A percentile compares a stretch with the other conserved stretches of the same genome.
Conservation (phyloP, 92 coral and sea anemone genomes). For the Hydrozoanthus gracilis region DNA sequence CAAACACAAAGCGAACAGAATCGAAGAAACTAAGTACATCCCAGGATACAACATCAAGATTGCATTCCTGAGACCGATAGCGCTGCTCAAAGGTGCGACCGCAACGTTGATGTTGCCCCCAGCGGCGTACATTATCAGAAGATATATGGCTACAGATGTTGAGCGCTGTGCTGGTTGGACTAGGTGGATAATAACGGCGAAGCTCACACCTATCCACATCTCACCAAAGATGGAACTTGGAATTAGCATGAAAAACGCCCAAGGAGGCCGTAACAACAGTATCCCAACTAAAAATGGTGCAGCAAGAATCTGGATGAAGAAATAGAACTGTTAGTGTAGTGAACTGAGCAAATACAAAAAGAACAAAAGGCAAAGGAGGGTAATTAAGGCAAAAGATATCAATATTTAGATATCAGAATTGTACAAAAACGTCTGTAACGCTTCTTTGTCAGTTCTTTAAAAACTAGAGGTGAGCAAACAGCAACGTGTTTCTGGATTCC, state of each 20-base stretch:
- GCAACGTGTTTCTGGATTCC: too few species aligned
- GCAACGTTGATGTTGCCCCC: slow-evolving; percentile 40
- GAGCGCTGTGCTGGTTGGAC: slow-evolving; percentile 26
- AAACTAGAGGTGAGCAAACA: too few species aligned
- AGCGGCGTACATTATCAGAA: slow-evolving; percentile 28
- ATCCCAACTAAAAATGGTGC: slow-evolving; percentile 9
- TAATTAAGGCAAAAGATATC: too few species aligned
- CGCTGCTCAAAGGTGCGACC: slow-evolving; percentile 19
- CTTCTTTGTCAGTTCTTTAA: too few species aligned
- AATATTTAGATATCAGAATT: too few species aligned
- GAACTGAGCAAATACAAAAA: too few species aligned
- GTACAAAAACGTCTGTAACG: too few species aligned
- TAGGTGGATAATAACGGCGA: slow-evolving; percentile 17
- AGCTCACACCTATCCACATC: slow-evolving; percentile 39
- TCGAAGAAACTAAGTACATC: slow-evolving; percentile 6
- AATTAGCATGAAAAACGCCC: slow-evolving; percentile 24
- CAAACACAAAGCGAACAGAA: slow-evolving; percentile 11
- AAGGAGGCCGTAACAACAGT: slow-evolving; percentile 21
- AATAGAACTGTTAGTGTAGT: too few species aligned
- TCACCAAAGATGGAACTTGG: slow-evolving; percentile 16
- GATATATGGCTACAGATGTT: slow-evolving; percentile 23
- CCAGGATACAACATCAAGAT: slow-evolving; percentile 30
- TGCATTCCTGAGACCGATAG: slow-evolving; percentile 14
- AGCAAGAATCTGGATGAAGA: background rate
- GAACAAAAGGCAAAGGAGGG: too few species aligned